A percentile compares a stretch with the other conserved stretches of the same genome.
These are phyloP conservation scores for Chrysoperla carnea DNA, from an alignment of 1,140 invertebrate species.

Conservation along the genomic window DNA sequence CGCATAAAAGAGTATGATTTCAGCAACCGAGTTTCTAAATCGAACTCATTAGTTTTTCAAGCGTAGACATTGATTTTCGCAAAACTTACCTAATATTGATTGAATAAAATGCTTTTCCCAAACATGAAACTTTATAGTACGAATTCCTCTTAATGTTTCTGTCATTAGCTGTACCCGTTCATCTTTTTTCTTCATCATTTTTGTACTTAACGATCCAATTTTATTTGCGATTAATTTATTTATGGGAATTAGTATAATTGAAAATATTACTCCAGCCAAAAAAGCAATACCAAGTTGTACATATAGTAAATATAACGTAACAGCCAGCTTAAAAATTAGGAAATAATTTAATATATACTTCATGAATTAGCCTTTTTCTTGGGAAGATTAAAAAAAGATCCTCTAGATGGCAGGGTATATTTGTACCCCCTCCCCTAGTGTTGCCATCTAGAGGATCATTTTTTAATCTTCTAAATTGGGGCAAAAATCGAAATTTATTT, in stretches of 20 bases:
- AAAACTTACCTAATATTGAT: constrained; percentile 24
- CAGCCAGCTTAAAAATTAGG: constrained; percentile 46
- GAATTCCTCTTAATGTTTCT: constrained; percentile 75
- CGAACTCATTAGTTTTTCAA: too few species aligned
- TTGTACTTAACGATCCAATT: constrained; percentile 71
- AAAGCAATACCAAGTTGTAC: constrained; percentile 81
- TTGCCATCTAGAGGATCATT: too few species aligned
- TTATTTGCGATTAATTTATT: constrained; percentile 80
- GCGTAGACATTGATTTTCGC: too few species aligned
- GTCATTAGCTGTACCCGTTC: constrained; percentile 71
- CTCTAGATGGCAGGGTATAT: too few species aligned
- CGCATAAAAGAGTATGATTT: too few species aligned
- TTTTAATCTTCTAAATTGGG: too few species aligned
- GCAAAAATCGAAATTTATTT: too few species aligned
- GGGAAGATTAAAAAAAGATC: too few species aligned
- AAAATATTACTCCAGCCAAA: constrained; percentile 74
- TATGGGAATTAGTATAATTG: constrained; percentile 81
- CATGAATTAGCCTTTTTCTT: too few species aligned
- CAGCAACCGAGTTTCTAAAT: too few species aligned
- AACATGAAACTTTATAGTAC: constrained; percentile 78
- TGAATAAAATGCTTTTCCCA: constrained; percentile 81
- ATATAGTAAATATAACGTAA: constrained; percentile 69
- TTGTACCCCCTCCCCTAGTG: too few species aligned
- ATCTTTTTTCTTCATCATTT: constrained; percentile 89
- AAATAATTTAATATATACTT: constrained; percentile 6